A percentile compares a stretch with the other conserved stretches of the same genome.
These are phyloP conservation scores for Cephus rjabovi DNA, from an alignment of 2,888 invertebrate genomes.

Conservation along the genomic window DNA sequence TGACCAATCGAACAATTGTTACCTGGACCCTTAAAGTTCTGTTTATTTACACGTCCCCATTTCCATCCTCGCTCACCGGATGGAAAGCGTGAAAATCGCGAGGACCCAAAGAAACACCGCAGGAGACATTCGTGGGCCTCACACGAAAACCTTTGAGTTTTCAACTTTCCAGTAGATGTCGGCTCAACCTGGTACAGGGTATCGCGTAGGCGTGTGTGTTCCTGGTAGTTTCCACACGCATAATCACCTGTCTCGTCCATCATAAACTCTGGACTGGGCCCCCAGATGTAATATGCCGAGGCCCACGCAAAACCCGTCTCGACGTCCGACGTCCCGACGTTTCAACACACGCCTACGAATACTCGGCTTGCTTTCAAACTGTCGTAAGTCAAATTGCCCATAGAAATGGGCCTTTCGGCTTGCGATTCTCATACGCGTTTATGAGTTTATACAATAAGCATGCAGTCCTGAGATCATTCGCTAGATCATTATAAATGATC, in stretches of 20 bases:
- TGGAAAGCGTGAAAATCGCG: conserved; percentile 27
- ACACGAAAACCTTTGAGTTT: conserved; percentile 11
- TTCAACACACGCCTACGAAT: conserved; percentile 64
- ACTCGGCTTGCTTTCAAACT: conserved; percentile 61
- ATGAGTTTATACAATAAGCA: neutral
- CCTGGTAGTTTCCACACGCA: conserved; percentile 62
- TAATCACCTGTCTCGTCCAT: conserved; percentile 66
- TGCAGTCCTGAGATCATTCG: neutral
- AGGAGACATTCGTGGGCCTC: conserved; percentile 25
- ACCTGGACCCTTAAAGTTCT: neutral
- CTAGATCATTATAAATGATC: neutral
- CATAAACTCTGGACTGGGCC: conserved; percentile 51
- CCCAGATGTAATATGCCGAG: conserved; percentile 59
- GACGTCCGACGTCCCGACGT: conserved; percentile 56
- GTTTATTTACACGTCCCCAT: neutral
- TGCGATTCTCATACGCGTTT: neutral
- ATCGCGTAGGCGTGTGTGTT: conserved; percentile 24
- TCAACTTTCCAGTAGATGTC: neutral
- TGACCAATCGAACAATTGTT: neutral
- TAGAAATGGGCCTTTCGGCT: conserved; percentile 21
- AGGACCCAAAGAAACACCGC: conserved; percentile 17
- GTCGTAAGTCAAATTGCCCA: conserved; percentile 62
- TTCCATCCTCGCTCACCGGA: neutral
- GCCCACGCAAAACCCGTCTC: conserved; percentile 61
- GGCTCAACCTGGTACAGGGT: neutral